Evolutionary conservation across 2,888 invertebrate genomes (phyloP).

Genomic region (Nomada fucata): DNA sequence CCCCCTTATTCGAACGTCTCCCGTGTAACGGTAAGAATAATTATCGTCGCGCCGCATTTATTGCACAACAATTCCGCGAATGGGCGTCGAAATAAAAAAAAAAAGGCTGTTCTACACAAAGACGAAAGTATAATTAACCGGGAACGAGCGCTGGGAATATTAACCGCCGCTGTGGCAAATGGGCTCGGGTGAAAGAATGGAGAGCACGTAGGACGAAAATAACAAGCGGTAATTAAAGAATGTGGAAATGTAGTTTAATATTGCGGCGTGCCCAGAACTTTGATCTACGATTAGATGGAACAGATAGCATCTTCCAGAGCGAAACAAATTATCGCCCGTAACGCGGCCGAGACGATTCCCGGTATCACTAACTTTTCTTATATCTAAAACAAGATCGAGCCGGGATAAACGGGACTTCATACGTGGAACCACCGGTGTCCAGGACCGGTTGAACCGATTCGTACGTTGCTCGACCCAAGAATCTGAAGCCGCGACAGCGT

Average conservation of each 20-base stretch:
- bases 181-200: no score
- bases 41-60: no score
- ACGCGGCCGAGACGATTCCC: slow-evolving; percentile 5
- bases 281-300: not conserved
- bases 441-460: slow-evolving; percentile 38
- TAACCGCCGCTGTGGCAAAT: no score
- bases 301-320: not conserved
- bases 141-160: no score
- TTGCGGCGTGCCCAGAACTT: not conserved
- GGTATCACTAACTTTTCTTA: not conserved
- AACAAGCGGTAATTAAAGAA: not conserved
- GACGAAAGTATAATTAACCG: no score
- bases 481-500: slow-evolving; percentile 35
- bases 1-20: no score
- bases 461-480: slow-evolving; percentile 20
- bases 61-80: no score
- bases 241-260: no score
- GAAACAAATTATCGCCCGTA: slow-evolving; percentile 14
- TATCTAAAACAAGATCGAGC: slow-evolving; percentile 18
- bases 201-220: not conserved
- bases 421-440: slow-evolving; percentile 4
- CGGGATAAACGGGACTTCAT: slow-evolving; percentile 8
- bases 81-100: no score
- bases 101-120: no score
- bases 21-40: no score